Base-by-base conservation (phyloP, 1,140 invertebrate species). In the Leucophenga varia region DNA sequence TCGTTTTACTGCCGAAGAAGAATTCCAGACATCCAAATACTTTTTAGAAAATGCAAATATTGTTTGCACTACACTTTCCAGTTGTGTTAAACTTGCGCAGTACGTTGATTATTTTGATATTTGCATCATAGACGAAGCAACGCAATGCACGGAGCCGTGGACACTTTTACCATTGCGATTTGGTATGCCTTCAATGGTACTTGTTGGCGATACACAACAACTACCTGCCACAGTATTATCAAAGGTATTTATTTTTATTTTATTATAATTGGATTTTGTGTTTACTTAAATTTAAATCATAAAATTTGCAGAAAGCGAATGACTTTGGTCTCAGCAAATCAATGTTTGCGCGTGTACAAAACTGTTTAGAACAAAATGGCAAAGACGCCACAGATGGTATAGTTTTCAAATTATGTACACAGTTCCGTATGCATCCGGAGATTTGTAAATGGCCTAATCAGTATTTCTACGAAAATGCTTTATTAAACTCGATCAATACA, bases 41-140 rank as follows among this genome's bases (percentile, higher is more conserved):
- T 47, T 50, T 9, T 30, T 77, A 28, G 16, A 46, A 1, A 47
- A 55, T 8, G 64, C 73, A 10, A 68, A 77, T 45, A 72, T 78
- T 20, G 59, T 79, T 3, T 77, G 75, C 41, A 77, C 75, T 4
- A 79, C 77, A 10, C 61, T 79, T 14, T 75, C 72, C 13, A 70
- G 73, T 35, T 69, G 67, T 28, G 58, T 72, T 1, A 72, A 68
- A 25, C 19, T 72, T 10, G 50, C 50, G 32, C 18, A 44, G 10
- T 74, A 47, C 16, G 72, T 78, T 2, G 67, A 79, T 9, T 78
- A 77, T 9, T 91, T 95, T 65, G 84, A 87, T 37, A 80, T 88
- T 36, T 95, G 93, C 60, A 91, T 97, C 25, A 82, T 96, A 22
- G 93, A 97, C 73, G 93, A 97, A 77, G 92, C 93, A 12, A 89